Evolutionary conservation across 1,140 invertebrate genomes (phyloP).

Genomic region (Sminthurides bifidus): DNA sequence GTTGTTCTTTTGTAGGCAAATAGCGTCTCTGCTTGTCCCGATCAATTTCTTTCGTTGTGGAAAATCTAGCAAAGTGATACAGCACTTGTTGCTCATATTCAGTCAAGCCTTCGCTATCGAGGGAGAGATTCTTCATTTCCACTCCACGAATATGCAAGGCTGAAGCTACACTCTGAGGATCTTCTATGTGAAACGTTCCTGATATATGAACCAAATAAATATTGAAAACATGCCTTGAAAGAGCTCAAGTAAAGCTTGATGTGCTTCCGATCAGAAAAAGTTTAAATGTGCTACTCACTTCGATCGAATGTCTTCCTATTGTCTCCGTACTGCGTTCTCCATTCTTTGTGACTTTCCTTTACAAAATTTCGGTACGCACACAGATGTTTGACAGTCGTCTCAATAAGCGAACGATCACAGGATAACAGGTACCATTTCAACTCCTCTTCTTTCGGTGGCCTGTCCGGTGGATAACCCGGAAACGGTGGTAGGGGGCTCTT

Average conservation of each 20-base stretch:
- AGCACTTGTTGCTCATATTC: slow-evolving; percentile 24
- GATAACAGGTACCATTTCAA: slow-evolving; percentile 18
- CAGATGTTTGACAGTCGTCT: slow-evolving; percentile 11
- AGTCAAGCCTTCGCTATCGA: slow-evolving; percentile 4
- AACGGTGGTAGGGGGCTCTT: slow-evolving; percentile 1
- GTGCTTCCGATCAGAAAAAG: too few relatives aligned
- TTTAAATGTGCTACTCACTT: slow-evolving; percentile 12
- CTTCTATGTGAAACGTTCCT: slow-evolving; percentile 26
- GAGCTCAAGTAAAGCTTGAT: too few relatives aligned
- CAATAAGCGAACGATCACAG: slow-evolving; percentile 20
- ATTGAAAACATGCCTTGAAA: too few relatives aligned
- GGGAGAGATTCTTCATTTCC: slow-evolving; percentile 10
- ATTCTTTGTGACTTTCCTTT: slow-evolving; percentile 18
- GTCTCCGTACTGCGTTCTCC: slow-evolving; percentile 12
- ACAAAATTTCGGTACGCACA: slow-evolving; percentile 12
- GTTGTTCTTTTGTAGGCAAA: slow-evolving; percentile 14
- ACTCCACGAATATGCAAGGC: slow-evolving; percentile 27
- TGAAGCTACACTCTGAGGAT: slow-evolving; percentile 28
- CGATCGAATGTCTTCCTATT: slow-evolving; percentile 24
- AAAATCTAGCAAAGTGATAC: slow-evolving; percentile 23
- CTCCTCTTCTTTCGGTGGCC: slow-evolving; percentile 15
- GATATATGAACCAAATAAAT: slow-evolving; percentile 1
- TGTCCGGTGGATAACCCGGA: neutral
- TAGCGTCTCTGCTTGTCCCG: slow-evolving; percentile 8
- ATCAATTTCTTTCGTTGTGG: slow-evolving; percentile 23